Evolutionary conservation across 2,888 invertebrate species (phyloP), one percentile per base, ranked within the genome.

Genomic region (Sabatieria punctata): DNA sequence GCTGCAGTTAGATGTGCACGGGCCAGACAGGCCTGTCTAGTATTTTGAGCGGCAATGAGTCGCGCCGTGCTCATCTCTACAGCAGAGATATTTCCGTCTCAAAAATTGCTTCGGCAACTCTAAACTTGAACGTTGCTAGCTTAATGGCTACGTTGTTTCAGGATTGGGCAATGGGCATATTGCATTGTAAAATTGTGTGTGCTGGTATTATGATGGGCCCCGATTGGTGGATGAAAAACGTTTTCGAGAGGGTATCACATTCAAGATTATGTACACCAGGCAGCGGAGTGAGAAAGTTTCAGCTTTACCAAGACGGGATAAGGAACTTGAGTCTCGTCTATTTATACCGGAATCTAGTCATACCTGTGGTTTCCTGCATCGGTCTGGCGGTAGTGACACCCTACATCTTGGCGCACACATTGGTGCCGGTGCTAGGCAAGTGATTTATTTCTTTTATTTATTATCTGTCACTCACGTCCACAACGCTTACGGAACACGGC

Each of bases 151-250:
- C n/a, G n/a, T 44, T 46, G n/a, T 54, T 54, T 25, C 59, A 93
- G 70, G 91, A 95, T 70, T 97, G 95, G 95, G 93, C 93, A 0
- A 72, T 97, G 24, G 93, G 95, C 23, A 88, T 97, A 13, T 73
- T 97, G 1, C 93, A 95, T 66, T 89, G 91, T 1, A 97, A 97
- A 73, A 93, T 95, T 47, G 82, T 89, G 18, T 86, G 89, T 61
- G 95, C 91, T 0, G 74, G 91, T 23, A 86, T 86, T 0, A 82
- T 95, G 78, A 93, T 95, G 89, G 91, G 91, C 0, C 75, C 75
- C 2, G 91, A 93, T 6, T 93, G 93, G 71, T 89, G 91, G 82
- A 72, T 97, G 59, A 79, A 88, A 46, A 74, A 83, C 2, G 85
- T 86, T 1, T 80, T 95, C 41, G 95, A 97, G 65, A 77, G 83